These are phyloP conservation scores for Nanorana parkeri DNA, from an alignment of 2,113 vertebrate species.

Conservation along the genomic window DNA sequence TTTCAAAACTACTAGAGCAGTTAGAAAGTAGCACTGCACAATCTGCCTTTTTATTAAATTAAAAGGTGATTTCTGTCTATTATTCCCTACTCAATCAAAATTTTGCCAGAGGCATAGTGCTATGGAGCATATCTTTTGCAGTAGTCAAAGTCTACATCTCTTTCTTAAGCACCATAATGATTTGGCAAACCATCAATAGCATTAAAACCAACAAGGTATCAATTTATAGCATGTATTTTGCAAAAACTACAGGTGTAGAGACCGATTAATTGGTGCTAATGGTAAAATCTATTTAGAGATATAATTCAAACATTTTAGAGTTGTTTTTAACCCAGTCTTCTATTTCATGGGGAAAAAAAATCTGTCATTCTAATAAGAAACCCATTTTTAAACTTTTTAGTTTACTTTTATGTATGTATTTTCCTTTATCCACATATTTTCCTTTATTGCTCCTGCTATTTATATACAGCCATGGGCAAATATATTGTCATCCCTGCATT, in stretches of 20 bases:
- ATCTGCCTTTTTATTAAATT: conserved; percentile 38
- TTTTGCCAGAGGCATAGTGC: conserved; percentile 5
- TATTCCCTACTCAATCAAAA: conserved; percentile 35
- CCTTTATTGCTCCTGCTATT: too few species aligned
- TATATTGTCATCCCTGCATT: too few species aligned
- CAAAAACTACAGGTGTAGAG: conserved; percentile 9
- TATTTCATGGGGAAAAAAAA: too few species aligned
- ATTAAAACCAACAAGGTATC: conserved; percentile 25
- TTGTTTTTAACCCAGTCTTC: too few species aligned
- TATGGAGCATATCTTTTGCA: neutral
- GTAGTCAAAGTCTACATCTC: conserved; percentile 24
- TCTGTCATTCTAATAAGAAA: too few species aligned
- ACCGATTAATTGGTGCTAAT: neutral
- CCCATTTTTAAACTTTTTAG: too few species aligned
- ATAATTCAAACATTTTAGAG: too few species aligned
- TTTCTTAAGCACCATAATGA: conserved; percentile 11
- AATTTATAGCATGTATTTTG: conserved; percentile 22
- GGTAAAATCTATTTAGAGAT: too few species aligned
- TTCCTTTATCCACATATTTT: too few species aligned
- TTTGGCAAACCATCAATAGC: conserved; percentile 6
- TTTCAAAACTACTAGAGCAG: conserved; percentile 13
- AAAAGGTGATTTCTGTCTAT: conserved; percentile 33
- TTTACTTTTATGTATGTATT: too few species aligned
- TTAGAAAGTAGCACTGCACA: conserved; percentile 7
- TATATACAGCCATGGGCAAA: too few species aligned